Evolutionary conservation across 2,888 invertebrate species (phyloP).

Genomic region (Idaea aversata): DNA sequence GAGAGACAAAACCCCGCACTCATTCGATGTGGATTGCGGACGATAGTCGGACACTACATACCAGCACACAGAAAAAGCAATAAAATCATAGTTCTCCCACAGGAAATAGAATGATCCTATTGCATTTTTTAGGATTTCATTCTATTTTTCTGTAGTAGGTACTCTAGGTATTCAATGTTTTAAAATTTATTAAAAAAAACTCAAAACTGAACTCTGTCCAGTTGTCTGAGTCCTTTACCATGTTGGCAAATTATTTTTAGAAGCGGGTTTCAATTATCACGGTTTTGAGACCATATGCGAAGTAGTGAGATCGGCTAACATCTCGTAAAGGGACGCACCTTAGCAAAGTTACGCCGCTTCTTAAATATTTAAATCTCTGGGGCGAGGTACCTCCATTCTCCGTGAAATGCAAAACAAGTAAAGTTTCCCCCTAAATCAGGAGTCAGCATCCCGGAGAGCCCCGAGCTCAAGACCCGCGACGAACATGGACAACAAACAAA

Average conservation of each 20-base stretch:
- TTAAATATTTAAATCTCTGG: constrained; percentile 74
- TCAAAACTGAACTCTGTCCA: too few species aligned
- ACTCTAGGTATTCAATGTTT: neutral
- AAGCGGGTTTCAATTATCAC: constrained; percentile 46
- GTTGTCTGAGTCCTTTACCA: neutral
- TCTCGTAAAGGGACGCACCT: constrained; percentile 61
- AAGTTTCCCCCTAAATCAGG: constrained; percentile 73
- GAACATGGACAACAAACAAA: constrained; percentile 67
- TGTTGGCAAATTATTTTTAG: constrained; percentile 23
- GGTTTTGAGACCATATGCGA: constrained; percentile 44
- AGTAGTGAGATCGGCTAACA: constrained; percentile 39
- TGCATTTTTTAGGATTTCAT: constrained; percentile 29
- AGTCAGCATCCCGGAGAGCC: constrained; percentile 46
- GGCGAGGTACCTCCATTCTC: constrained; percentile 64
- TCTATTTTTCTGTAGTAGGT: constrained; percentile 29
- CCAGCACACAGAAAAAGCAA: constrained; percentile 52
- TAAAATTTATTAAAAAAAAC: too few species aligned
- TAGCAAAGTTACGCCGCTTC: constrained; percentile 61
- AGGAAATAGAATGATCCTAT: constrained; percentile 50
- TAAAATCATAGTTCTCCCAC: constrained; percentile 51
- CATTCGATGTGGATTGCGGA: constrained; percentile 48
- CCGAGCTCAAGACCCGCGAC: constrained; percentile 30
- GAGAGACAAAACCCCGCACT: constrained; percentile 51
- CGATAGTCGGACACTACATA: constrained; percentile 24
- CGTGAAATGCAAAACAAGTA: constrained; percentile 74